A percentile compares a stretch with the other conserved stretches of the same genome.
Evolutionary conservation across 1,140 invertebrate species (phyloP).

Genomic region (Glossosoma conforme): DNA sequence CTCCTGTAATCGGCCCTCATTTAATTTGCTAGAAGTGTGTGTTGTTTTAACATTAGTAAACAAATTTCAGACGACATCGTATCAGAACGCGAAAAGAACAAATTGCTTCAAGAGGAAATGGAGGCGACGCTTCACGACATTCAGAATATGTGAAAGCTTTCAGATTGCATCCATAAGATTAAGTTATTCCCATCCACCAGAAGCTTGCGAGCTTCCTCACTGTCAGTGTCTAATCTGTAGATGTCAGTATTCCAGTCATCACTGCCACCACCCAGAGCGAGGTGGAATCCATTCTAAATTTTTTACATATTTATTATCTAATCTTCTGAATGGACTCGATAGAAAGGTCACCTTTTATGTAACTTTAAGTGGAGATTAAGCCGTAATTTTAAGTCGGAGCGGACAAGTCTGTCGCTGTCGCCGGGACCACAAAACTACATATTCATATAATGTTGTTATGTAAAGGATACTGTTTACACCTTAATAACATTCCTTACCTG

Average conservation of each 20-base stretch:
- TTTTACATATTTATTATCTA: slow-evolving; percentile 16
- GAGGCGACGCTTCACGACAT: slow-evolving; percentile 98
- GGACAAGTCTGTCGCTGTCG: neutral
- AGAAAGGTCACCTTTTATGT: neutral
- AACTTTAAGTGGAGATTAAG: slow-evolving; percentile 12
- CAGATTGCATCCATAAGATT: slow-evolving; percentile 9
- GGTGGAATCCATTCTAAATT: slow-evolving; percentile 25
- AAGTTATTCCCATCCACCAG: slow-evolving; percentile 18
- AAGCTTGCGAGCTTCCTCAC: neutral
- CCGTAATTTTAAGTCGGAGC: slow-evolving; percentile 24
- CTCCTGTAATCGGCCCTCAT: too few relatives aligned
- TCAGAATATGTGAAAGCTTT: slow-evolving; percentile 88
- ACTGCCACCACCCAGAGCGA: slow-evolving; percentile 8
- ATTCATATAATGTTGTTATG: neutral
- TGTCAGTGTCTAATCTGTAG: slow-evolving; percentile 1
- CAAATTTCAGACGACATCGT: slow-evolving; percentile 88
- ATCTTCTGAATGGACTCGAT: slow-evolving; percentile 15
- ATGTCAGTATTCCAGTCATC: neutral
- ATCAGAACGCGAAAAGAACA: slow-evolving; percentile 92
- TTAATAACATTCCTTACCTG: slow-evolving; percentile 26
- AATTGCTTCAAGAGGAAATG: slow-evolving; percentile 96
- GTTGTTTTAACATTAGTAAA: slow-evolving; percentile 38
- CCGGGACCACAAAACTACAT: too few relatives aligned
- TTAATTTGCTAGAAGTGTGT: slow-evolving; percentile 39
- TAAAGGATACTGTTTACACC: neutral